Percentiles rank a stretch among this genome's conserved stretches.
Evolutionary conservation across 2,888 invertebrate species (phyloP).

Genomic region (Drosophila tripunctata): DNA sequence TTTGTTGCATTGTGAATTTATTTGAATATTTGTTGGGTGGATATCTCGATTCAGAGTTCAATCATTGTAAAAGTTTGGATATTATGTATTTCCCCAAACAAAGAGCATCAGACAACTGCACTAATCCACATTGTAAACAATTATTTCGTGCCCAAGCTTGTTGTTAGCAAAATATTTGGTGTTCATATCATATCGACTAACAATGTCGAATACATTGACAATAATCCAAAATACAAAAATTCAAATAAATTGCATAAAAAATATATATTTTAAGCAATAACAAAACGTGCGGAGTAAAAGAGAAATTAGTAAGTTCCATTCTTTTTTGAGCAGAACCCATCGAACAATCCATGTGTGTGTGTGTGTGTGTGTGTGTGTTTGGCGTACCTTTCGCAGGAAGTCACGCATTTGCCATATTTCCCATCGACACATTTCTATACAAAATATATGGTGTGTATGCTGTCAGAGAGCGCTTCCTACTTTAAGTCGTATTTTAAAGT

Average conservation of each 20-base stretch:
- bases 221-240: background rate
- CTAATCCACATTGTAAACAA: conserved; percentile 53
- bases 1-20: no score
- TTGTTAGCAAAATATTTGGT: conserved; percentile 48
- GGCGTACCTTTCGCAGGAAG: background rate
- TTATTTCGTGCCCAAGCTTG: conserved; percentile 24
- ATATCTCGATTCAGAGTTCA: no score
- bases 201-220: conserved; percentile 9
- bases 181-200: conserved; percentile 39
- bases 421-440: conserved; percentile 6
- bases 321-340: conserved; percentile 18
- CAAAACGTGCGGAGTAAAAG: conserved; percentile 54
- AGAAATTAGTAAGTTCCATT: background rate
- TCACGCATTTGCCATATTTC: conserved; percentile 4
- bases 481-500: no score
- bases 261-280: conserved; percentile 34
- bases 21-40: no score
- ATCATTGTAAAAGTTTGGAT: no score
- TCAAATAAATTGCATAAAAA: conserved; percentile 36
- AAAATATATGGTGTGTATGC: background rate
- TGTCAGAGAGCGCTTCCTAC: no score
- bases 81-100: conserved; percentile 10
- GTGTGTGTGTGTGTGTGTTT: no score
- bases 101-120: conserved; percentile 42
- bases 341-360: no score